phyloP scores from a whole-genome alignment of 2,888 invertebrate genomes.

The Vanessa cardui region DNA sequence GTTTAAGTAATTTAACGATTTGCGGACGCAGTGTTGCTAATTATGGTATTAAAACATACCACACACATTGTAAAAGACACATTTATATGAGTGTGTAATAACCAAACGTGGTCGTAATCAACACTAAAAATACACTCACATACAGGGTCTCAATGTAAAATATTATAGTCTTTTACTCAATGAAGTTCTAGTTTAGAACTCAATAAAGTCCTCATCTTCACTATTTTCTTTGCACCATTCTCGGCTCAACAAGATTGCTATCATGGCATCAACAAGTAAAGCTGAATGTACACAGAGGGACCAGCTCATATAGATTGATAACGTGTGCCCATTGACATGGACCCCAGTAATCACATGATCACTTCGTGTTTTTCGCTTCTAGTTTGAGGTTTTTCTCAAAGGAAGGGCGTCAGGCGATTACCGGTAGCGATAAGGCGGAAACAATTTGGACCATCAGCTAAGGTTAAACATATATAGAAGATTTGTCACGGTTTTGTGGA shows the following conservation, averaged over 20 bases:
- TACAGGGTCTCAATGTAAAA: too few species aligned
- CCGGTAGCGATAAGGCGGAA: slow-evolving; percentile 36
- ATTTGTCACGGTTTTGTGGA: slow-evolving; percentile 4
- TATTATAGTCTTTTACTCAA: not conserved
- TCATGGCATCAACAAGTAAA: slow-evolving; percentile 38
- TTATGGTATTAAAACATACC: too few species aligned
- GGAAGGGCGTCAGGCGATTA: slow-evolving; percentile 21
- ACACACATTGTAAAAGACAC: too few species aligned
- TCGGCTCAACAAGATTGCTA: slow-evolving; percentile 5
- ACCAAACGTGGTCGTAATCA: too few species aligned
- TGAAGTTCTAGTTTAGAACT: not conserved
- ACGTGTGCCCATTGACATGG: slow-evolving; percentile 44
- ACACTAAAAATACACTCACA: too few species aligned
- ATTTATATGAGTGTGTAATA: too few species aligned
- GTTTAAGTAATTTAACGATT: too few species aligned
- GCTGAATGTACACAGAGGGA: slow-evolving; percentile 32
- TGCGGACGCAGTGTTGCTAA: too few species aligned
- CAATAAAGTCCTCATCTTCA: not conserved
- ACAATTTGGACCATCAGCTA: slow-evolving; percentile 33
- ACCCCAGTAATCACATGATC: slow-evolving; percentile 49
- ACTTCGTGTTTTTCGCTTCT: slow-evolving; percentile 41
- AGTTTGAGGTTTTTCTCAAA: slow-evolving; percentile 18
- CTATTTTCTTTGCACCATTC: not conserved
- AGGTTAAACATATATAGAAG: slow-evolving; percentile 8
- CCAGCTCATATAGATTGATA: slow-evolving; percentile 56